Base-by-base conservation (phyloP, 2,797 vertebrate genomes). In the Alca torda region DNA sequence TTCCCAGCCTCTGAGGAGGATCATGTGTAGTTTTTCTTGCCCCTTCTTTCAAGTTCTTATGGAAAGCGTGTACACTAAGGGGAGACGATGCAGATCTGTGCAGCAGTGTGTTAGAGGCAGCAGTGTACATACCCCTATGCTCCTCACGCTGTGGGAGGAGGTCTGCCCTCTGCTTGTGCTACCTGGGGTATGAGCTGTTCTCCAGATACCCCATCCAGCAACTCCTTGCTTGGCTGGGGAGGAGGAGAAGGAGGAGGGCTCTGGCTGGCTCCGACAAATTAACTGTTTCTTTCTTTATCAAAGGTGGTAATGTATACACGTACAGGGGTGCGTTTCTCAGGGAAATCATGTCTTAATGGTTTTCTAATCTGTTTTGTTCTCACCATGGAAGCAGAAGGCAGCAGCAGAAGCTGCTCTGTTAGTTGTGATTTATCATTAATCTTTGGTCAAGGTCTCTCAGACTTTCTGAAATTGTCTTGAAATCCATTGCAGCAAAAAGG, bases 341-440 rank as follows among this genome's bases (percentile, higher is more conserved):
- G 45, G 61, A 51, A 78, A 31, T 91, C 20, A 41, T 1, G 0
- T 59, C 4, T 7, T 91, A 53, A 73, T 85, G 39, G 15, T 33
- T 90, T 88, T 84, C 45, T 93, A 35, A 83, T 91, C 72, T 94
- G 24, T 43, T 92, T 61, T 68, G 30, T 59, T 93, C 79, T 91
- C 57, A 25, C 54, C 25, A 2, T 0, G 2, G 64, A 85, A 87
- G 53, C 45, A 95, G 93, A 89, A 84, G 59, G 63, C 33, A 82
- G 67, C 46, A 74, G 70, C 45, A 79, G 45, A 54, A 84, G n/a
- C 65, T 81, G 57, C 68, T 84, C 41, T 85, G 16, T 85, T 91
- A 78, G 37, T 68, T 75, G 65, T 5, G 15, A 25, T 3, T 83
- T 95, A 77, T 37, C 77, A 59, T 83, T 89, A 87, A 87, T 92